Base-by-base conservation (phyloP, 2,888 invertebrate species). In the Apodemia zela region DNA sequence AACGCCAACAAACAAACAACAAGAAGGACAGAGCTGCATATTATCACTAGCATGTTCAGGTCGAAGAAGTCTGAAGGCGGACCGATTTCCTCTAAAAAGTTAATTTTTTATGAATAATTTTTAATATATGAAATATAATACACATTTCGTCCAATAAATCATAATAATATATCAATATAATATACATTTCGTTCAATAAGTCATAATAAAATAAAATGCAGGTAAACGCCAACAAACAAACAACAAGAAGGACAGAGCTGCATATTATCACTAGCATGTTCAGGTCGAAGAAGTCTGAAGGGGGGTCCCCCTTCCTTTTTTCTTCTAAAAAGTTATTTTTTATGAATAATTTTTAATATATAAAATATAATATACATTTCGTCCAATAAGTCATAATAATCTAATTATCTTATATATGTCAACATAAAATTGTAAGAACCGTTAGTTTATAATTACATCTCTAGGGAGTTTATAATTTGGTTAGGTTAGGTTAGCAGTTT, bases 211-310 rank as follows among this genome's bases (percentile, higher is more conserved):
- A n/a, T n/a, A n/a, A n/a, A n/a, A n/a, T n/a, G n/a, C n/a, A n/a
- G n/a, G n/a, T n/a, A n/a, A 92, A 92, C 0, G 90, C 89, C 67
- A 86, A 68, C 1, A 92, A 73, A 63, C 92, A 92, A 6, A 87
- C 77, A 18, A 91, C 82, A 0, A 92, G 81, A 0, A 92, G 82
- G 2, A 91, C 73, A 1, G 90, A 90, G 57, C 91, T 91, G 79
- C 91, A 89, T 18, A 89, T 79, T 66, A 92, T 92, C n/a, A 92
- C 92, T 71, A 92, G 70, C 84, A 91, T 89, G 67, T 92, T 92
- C 15, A 92, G 75, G 68, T 92, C 92, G 42, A 92, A 74, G 35
- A 87, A 70, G 54, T 92, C 92, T 11, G 86, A 87, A 0, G 92
- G 92, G 0, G 92, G 92, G 0, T 89, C 92, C 33, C 92, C n/a